Conservation (phyloP, 2,113 vertebrate species). For the Thamnophis sirtalis region DNA sequence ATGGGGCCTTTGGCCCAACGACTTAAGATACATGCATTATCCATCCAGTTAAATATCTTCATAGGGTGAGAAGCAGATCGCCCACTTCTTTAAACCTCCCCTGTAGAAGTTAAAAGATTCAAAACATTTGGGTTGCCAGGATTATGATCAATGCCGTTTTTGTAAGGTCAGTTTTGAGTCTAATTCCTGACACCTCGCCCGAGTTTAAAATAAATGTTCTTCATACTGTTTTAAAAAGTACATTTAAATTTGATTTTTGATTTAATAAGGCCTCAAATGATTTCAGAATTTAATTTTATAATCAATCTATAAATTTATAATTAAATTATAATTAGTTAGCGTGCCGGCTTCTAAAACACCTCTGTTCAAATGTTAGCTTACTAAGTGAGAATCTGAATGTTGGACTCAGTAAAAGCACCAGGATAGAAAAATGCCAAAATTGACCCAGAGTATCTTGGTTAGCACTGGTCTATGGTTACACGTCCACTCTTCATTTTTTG, state of each 20-base stretch:
- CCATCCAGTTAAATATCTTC: neutral
- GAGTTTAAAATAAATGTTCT: neutral
- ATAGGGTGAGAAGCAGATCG: neutral
- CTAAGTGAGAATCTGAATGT: neutral
- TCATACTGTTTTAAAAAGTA: neutral
- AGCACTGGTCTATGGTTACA: neutral
- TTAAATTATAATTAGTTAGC: slow-evolving; percentile 3
- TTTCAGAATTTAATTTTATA: neutral
- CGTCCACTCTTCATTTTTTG: neutral
- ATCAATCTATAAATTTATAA: neutral
- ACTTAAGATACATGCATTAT: neutral
- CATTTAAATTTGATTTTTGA: neutral
- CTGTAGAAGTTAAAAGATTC: neutral
- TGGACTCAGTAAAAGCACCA: neutral
- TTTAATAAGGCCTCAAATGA: neutral
- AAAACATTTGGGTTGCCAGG: neutral
- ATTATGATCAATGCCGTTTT: neutral
- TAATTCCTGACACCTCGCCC: neutral
- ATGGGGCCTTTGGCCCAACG: no score
- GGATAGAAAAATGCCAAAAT: neutral
- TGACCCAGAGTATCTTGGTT: no score
- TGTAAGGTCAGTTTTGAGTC: neutral
- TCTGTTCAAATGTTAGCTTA: neutral
- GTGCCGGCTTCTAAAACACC: neutral
- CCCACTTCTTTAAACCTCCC: neutral